These are phyloP conservation scores for Campoletis raptor DNA, from an alignment of 2,888 invertebrate species.

Conservation along the genomic window DNA sequence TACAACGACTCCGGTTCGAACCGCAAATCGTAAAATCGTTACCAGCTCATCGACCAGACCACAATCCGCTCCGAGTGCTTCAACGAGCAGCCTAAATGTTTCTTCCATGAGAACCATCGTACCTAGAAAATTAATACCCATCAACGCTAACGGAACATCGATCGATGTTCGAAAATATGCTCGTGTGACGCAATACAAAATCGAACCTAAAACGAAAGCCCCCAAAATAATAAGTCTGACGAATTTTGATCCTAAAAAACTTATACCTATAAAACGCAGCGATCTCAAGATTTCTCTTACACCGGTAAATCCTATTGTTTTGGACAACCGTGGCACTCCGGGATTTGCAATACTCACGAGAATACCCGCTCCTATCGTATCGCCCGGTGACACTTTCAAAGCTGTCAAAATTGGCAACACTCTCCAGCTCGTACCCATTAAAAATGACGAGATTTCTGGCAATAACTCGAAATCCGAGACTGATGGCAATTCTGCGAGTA, in stretches of 20 bases:
- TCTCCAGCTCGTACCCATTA: slow-evolving; percentile 77
- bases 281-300: slow-evolving; percentile 73
- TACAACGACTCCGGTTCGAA: slow-evolving; percentile 27
- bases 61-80: not conserved
- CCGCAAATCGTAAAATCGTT: not conserved
- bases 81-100: slow-evolving; percentile 35
- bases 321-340: slow-evolving; percentile 65
- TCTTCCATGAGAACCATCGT: slow-evolving; percentile 54
- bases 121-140: slow-evolving; percentile 58
- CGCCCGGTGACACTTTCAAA: slow-evolving; percentile 78
- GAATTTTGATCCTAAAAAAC: slow-evolving; percentile 75
- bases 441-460: slow-evolving; percentile 63
- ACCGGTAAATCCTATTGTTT: slow-evolving; percentile 64
- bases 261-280: slow-evolving; percentile 75
- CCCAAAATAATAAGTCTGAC: slow-evolving; percentile 75
- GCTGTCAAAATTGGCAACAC: slow-evolving; percentile 79
- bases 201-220: slow-evolving; percentile 65
- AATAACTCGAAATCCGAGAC: slow-evolving; percentile 20
- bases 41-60: slow-evolving; percentile 19
- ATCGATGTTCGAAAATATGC: slow-evolving; percentile 50
- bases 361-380: slow-evolving; percentile 73
- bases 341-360: slow-evolving; percentile 74
- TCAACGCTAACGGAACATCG: slow-evolving; percentile 26
- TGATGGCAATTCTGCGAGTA: slow-evolving; percentile 35
- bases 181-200: slow-evolving; percentile 70